Base-by-base conservation (phyloP, 1,140 invertebrate species). In the Rhynchophorus ferrugineus region DNA sequence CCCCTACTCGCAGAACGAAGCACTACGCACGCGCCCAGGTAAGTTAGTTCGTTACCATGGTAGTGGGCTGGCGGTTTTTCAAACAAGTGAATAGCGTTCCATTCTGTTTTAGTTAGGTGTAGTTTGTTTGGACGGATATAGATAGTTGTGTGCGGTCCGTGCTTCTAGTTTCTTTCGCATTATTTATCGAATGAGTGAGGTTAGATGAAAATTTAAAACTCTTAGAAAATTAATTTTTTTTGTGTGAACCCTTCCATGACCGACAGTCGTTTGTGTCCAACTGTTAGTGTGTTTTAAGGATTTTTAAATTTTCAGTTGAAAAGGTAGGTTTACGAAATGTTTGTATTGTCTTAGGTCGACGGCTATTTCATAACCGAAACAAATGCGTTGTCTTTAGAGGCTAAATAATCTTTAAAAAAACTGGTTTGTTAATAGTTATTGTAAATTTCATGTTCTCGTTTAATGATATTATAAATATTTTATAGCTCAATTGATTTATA, bases 31-130 rank as follows among this genome's bases (percentile, higher is more conserved):
- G 53, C 53, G 53, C 16, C 41, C 53, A 55, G 53, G 53, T 55
- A 19, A 49, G 53, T 45, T 55, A 49, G 53, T 45, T 55, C 46
- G 53, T 55, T 55, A 37, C 53, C 53, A 55, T 55, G 46, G 53
- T 44, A 55, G 53, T 55, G 53, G 37, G 13, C 21, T 44, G 50
- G 53, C 47, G 47, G 42, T 49, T 55, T 55, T 55, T 49, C 45
- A 55, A 55, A 55, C 53, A 55, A 49, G 37, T 54, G 52, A 48
- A 48, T 48, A 47, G 41, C 44, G 49, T 14, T 44, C 16, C 22
- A 35, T 42, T 50, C 29, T 51, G 14, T 9, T 22, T n/a, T 13
- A 38, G 19, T 50, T 16, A 3, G 16, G 18, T 53, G 38, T 53
- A 53, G 43, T 46, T 39, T 45, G 19, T 39, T 22, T 39, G 6